These are phyloP conservation scores for Morus bassanus DNA, from an alignment of 2,797 vertebrate genomes.

Conservation along the genomic window DNA sequence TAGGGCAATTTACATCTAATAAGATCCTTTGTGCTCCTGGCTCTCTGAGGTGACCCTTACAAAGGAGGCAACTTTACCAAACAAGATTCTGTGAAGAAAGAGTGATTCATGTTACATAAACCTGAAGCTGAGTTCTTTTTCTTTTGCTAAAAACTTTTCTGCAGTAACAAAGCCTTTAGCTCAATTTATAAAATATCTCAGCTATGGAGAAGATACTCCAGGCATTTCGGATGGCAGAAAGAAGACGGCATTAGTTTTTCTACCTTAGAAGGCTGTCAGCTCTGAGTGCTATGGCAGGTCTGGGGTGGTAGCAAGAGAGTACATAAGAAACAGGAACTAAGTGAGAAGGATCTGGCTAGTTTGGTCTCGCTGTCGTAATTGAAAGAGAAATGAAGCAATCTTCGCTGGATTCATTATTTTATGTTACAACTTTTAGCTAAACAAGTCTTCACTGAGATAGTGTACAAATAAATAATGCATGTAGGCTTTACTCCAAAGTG, in stretches of 20 bases:
- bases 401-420: neutral
- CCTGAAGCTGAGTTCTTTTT: neutral
- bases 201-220: neutral
- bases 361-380: neutral
- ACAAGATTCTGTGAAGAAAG: neutral
- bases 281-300: neutral
- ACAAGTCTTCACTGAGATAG: neutral
- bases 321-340: neutral
- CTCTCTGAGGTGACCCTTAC: neutral
- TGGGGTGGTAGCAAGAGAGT: neutral
- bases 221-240: neutral
- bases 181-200: neutral
- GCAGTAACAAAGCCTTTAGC: neutral
- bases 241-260: neutral
- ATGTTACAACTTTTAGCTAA: neutral
- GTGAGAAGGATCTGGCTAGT: neutral
- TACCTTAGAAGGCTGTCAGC: neutral
- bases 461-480: neutral
- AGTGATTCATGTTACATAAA: neutral
- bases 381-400: neutral
- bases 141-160: neutral
- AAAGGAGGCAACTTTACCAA: neutral
- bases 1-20: neutral
- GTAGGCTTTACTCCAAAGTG: neutral
- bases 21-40: neutral